These are phyloP conservation scores for Hafferia zeledoni DNA, from an alignment of 2,797 vertebrate species.

Conservation along the genomic window DNA sequence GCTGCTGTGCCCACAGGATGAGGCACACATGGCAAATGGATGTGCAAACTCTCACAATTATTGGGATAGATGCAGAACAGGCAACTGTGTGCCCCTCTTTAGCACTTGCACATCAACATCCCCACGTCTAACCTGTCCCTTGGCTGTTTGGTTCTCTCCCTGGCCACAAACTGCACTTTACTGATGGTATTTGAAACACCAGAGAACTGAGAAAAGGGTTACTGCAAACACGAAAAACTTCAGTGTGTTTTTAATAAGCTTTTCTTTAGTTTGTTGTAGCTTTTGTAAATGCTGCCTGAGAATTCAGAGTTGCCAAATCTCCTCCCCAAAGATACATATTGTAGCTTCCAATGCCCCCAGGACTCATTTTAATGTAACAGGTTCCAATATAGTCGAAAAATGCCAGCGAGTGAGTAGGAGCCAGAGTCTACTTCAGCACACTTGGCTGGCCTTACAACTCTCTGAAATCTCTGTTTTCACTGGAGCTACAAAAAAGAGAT, in stretches of 20 bases:
- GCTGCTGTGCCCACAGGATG: rapidly evolving
- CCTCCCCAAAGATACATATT: neutral
- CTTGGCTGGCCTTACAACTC: constrained; percentile 56
- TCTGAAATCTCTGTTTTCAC: constrained; percentile 52
- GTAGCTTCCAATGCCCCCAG: constrained; percentile 45
- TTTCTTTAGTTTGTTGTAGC: constrained; percentile 67
- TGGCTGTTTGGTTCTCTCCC: neutral
- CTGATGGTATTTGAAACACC: constrained; percentile 38
- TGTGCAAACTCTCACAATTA: rapidly evolving
- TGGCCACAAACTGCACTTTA: neutral
- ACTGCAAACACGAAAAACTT: constrained; percentile 1
- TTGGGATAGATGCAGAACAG: neutral
- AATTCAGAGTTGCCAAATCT: constrained; percentile 55
- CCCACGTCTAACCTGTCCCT: neutral
- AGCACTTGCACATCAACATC: neutral
- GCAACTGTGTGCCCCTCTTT: neutral
- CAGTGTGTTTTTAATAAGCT: constrained; percentile 63
- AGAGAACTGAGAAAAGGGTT: constrained; percentile 24
- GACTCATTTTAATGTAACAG: constrained; percentile 25
- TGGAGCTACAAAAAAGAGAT: constrained; percentile 64
- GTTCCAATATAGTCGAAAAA: constrained; percentile 46
- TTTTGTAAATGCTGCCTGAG: constrained; percentile 61
- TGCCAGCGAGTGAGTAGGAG: neutral
- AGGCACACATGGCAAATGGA: rapidly evolving
- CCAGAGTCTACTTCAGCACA: constrained; percentile 36